Evolutionary conservation across 2,113 vertebrate species (phyloP), one percentile per base, ranked within the genome.

Genomic region (Sylvietta virens): DNA sequence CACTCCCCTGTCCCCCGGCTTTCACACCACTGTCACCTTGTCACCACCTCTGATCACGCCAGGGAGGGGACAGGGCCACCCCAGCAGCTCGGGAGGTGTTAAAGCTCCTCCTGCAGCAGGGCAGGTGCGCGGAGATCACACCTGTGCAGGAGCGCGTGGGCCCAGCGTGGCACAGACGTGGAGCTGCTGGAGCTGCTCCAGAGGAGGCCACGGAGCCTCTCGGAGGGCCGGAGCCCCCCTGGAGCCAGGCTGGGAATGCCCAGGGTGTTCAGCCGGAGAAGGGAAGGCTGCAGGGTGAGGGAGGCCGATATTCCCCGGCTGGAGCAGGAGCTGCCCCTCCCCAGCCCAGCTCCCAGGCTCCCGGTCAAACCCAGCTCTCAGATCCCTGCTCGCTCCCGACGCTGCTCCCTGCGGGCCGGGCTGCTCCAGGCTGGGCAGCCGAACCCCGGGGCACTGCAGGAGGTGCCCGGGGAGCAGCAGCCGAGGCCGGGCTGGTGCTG

Each of bases 71-170:
- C 26, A 3, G 1, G 3, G 44, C 48, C 31, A 8, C 9, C 31
- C 39, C 60, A 14, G 4, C 12, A 24, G 66, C 66, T 24, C 3
- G 1, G 30, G 45, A 35, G 45, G 37, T 26, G 37, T 11, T 6
- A 5, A 3, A 42, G 13, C 31, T 61, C 37, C 56, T 42, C 66
- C 37, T 15, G 54, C 20, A 2, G 7, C 30, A 1, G 54, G 79
- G 19, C 65, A n/a, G 30, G 44, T 6, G 35, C 23, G 35, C 11
- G 64, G 11, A 10, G 79, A 11, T 18, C 30, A 7, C 3, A 15
- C 3, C 53, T 10, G 23, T 1, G 40, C 51, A 11, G 78, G 45
- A 8, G 27, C 22, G 7, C 2, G 0, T 5, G 37, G 37, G 47
- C 10, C 10, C 19, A 7, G 39, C 11, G 1, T 3, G 48, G 17